Base-by-base conservation (phyloP, 2,888 invertebrate genomes). In the Isotomurus palustris region DNA sequence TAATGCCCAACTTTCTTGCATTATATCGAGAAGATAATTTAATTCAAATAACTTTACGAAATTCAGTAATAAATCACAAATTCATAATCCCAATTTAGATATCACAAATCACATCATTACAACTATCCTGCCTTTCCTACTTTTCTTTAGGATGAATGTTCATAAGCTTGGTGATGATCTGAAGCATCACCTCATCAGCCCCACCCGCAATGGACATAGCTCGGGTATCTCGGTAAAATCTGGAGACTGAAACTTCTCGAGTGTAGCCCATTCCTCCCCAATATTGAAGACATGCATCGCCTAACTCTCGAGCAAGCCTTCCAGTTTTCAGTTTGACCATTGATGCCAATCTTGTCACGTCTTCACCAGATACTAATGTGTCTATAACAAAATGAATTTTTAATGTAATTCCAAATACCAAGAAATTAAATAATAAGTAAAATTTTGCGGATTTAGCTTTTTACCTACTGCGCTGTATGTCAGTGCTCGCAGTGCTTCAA, bases 231-330 rank as follows among this genome's bases (percentile, higher is more conserved):
- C 80, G 72, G 58, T 69, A 76, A 12, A 64, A 59, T 29, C 73
- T 61, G n/a, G 73, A 73, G 47, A 80, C 74, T 8, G 53, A 41
- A 73, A 76, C 25, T 45, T 80, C 80, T 51, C 75, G 74, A 2
- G 78, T 77, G 72, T 75, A 81, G 8, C 81, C 81, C 77, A 80
- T 79, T 17, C 80, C 81, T 54, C 81, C 81, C 78, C 79, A 81
- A 71, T 73, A 80, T 73, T 81, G 79, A n/a, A 81, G 73, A 69
- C 81, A 80, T 17, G 74, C 67, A 70, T 81, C 81, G 1, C 76
- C 74, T 2, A 79, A 72, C 69, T 77, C 75, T 45, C 81, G 71
- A 1, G 72, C 69, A 50, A 81, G 70, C 25, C 79, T 73, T 2
- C 80, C 81, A 10, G 74, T 75, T 71, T 81, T 81, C 59, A 81